Base-by-base conservation (phyloP, 30 jellyfish, hydroid and myxozoan species). In the Aurelia sp. region DNA sequence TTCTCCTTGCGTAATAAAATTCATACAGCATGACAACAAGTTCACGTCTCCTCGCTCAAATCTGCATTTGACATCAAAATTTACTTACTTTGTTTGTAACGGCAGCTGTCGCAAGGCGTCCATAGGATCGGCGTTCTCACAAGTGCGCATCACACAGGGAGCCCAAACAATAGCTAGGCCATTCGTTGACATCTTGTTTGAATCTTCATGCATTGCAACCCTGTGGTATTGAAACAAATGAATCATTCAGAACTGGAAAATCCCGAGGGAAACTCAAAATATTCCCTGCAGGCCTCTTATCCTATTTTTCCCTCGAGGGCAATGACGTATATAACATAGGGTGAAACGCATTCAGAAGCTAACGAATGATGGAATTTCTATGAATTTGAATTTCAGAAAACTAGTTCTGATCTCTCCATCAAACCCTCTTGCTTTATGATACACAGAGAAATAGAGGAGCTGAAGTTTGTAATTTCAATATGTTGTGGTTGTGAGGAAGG, bases 121-220 rank as follows among this genome's bases (percentile, higher is more conserved):
- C 84, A 92, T 76, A 21, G 98, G 90, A 23, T 92, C 98, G 10
- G 66, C 15, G 72, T 73, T 82, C 27, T 80, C 92, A 37, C 93
- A 81, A 11, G 98, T 74, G 22, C 98, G 91, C 80, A 92, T 72
- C 27, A 95, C 41, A 79, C 99, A 95, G 50, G 99, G 98, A 21
- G 98, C 98, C 97, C 97, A 95, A 17, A 95, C 86, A 33, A 95
- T 95, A 19, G 99, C 92, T 22, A 95, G 86, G 13, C 90, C 96
- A 84, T 89, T 89, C 17, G 98, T 86, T 44, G 99, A 83, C 99
- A 95, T 95, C 81, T 95, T 95, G 86, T 95, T 95, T 63, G 67
- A 50, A 18, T 89, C 98, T 71, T 82, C 97, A 37, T 68, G 67
- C 85, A 86, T 61, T 4, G 97, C 94, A 44, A 94, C 97, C 66